phyloP scores from a whole-genome alignment of 2,113 vertebrate species.

The Gallinago paraguaiae region DNA sequence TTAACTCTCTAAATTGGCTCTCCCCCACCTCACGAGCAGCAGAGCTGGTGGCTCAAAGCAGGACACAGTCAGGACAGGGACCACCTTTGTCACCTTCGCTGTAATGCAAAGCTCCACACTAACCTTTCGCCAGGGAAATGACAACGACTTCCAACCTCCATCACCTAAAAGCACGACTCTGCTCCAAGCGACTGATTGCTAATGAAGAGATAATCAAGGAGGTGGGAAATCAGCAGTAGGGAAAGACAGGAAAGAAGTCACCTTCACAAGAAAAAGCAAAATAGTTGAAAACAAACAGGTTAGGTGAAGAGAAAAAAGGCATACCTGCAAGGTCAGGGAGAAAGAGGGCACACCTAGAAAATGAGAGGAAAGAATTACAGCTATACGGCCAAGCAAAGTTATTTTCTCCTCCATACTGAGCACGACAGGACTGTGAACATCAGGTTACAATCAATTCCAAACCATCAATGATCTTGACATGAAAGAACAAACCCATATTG shows the following conservation, averaged over 20 bases:
- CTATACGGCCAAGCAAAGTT: neutral
- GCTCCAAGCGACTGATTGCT: neutral
- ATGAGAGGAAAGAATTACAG: constrained; percentile 10
- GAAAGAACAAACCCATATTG: neutral
- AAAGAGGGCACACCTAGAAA: neutral
- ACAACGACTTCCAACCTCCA: fast-evolving
- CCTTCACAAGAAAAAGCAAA: neutral
- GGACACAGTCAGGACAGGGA: neutral
- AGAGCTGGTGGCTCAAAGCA: neutral
- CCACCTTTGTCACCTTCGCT: neutral
- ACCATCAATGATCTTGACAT: fast-evolving
- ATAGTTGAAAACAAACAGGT: neutral
- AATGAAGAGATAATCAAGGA: neutral
- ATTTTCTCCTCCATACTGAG: neutral
- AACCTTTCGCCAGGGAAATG: neutral
- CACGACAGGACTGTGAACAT: fast-evolving
- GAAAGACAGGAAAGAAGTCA: neutral
- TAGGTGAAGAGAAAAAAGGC: neutral
- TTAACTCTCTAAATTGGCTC: neutral
- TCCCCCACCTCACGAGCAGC: neutral
- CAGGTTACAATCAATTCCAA: neutral
- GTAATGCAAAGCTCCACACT: neutral
- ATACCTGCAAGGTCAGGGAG: constrained; percentile 22
- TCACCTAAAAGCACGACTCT: fast-evolving
- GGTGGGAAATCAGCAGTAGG: neutral